These are phyloP conservation scores for Callaeas wilsoni DNA, from an alignment of 2,113 vertebrate genomes.

Conservation along the genomic window DNA sequence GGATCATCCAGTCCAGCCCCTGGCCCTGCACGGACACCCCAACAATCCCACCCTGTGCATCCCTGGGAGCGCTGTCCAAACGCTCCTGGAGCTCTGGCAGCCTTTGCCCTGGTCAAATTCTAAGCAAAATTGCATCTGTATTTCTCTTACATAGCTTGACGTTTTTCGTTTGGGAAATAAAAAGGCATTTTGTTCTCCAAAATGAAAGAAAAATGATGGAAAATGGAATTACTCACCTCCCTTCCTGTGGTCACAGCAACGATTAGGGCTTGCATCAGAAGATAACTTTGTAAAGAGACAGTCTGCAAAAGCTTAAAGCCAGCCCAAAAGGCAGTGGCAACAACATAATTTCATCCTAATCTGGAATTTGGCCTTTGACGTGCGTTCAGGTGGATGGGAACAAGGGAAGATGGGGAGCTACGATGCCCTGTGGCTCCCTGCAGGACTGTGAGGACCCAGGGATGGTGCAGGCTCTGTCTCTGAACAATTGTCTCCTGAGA, in stretches of 20 bases:
- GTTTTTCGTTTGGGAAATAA: background rate
- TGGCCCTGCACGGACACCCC: background rate
- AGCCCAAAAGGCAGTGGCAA: background rate
- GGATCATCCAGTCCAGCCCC: too few species aligned
- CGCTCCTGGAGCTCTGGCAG: background rate
- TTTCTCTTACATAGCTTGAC: background rate
- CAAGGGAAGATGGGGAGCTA: background rate
- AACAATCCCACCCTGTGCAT: background rate
- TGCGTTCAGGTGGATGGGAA: background rate
- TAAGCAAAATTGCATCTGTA: background rate
- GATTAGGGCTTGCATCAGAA: background rate
- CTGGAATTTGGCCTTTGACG: background rate
- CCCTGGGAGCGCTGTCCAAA: background rate
- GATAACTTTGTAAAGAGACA: background rate
- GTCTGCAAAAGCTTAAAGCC: background rate
- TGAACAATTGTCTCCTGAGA: background rate
- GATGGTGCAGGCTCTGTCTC: background rate
- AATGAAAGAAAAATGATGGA: background rate
- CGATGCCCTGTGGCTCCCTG: background rate
- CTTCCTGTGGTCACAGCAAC: background rate
- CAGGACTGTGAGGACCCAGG: background rate
- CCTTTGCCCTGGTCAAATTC: background rate
- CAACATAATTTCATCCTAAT: background rate
- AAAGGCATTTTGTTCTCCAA: background rate
- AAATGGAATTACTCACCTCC: background rate